These are phyloP conservation scores for Sisyra nigra DNA, from an alignment of 2,888 invertebrate species.

Conservation along the genomic window DNA sequence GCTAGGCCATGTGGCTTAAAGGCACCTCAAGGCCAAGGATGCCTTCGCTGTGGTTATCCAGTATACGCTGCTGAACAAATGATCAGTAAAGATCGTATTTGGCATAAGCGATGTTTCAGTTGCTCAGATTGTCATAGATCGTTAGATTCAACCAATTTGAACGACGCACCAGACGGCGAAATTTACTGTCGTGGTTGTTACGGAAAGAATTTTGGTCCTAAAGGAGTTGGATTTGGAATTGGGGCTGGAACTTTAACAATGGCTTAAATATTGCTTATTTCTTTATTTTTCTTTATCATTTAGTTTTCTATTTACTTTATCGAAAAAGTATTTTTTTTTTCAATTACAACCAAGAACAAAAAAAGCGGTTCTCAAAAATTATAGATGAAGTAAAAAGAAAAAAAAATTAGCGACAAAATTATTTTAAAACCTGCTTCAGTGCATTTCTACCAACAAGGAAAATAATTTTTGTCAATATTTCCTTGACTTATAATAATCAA, in stretches of 20 bases:
- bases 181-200: constrained; percentile 89
- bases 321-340: too few species aligned
- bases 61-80: constrained; percentile 95
- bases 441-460: too few species aligned
- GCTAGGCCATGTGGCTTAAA: constrained; percentile 53
- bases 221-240: constrained; percentile 79
- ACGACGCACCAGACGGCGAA: constrained; percentile 84
- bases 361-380: too few species aligned
- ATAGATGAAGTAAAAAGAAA: too few species aligned
- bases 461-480: too few species aligned
- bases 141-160: constrained; percentile 74
- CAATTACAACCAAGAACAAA: too few species aligned
- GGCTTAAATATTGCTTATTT: constrained; percentile 38
- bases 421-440: too few species aligned
- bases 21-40: constrained; percentile 62
- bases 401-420: too few species aligned
- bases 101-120: constrained; percentile 90
- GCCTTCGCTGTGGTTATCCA: constrained; percentile 75
- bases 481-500: too few species aligned
- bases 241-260: constrained; percentile 82
- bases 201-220: constrained; percentile 72
- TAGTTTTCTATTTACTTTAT: not conserved
- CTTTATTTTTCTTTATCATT: not conserved
- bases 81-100: constrained; percentile 81
- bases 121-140: constrained; percentile 78